Evolutionary conservation across 2,888 invertebrate species (phyloP).

Genomic region (Lissocephala sabroskyi): DNA sequence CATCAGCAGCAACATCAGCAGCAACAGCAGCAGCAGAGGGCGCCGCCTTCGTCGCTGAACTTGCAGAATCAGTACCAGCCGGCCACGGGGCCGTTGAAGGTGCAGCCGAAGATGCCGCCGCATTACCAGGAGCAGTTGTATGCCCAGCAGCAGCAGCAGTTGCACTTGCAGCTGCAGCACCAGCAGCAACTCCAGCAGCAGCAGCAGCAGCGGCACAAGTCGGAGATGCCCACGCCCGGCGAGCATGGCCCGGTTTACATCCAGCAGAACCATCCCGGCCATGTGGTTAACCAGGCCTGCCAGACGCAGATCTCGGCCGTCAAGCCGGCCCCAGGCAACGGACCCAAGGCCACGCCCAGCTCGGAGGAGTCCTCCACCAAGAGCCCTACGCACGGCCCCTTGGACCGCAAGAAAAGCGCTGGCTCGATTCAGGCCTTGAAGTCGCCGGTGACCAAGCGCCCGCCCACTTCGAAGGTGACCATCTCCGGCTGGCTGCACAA

Average conservation of each 20-base stretch:
- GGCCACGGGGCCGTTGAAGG: slow-evolving; percentile 68
- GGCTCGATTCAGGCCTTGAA: slow-evolving; percentile 78
- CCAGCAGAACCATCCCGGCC: slow-evolving; percentile 72
- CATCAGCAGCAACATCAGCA: slow-evolving; percentile 40
- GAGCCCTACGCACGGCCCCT: slow-evolving; percentile 65
- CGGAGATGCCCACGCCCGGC: slow-evolving; percentile 62
- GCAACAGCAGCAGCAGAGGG: slow-evolving; percentile 56
- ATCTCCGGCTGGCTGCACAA: slow-evolving; percentile 93
- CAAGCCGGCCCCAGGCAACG: slow-evolving; percentile 29
- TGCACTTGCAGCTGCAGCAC: slow-evolving; percentile 44
- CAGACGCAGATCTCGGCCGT: slow-evolving; percentile 71
- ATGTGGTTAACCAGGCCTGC: slow-evolving; percentile 72
- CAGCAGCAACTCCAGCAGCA: slow-evolving; percentile 52
- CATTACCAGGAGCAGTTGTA: slow-evolving; percentile 40
- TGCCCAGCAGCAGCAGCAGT: slow-evolving; percentile 41
- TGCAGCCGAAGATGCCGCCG: slow-evolving; percentile 49
- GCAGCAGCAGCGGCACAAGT: slow-evolving; percentile 57
- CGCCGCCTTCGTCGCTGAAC: slow-evolving; percentile 71
- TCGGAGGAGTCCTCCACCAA: slow-evolving; percentile 67
- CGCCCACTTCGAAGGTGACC: slow-evolving; percentile 87
- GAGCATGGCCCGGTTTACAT: slow-evolving; percentile 72
- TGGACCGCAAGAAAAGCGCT: slow-evolving; percentile 72
- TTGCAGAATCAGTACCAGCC: slow-evolving; percentile 71
- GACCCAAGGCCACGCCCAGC: slow-evolving; percentile 62
- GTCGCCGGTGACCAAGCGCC: slow-evolving; percentile 88